These are phyloP conservation scores for Ondatra zibethicus DNA, from an alignment of 2,113 vertebrate species.

Conservation along the genomic window DNA sequence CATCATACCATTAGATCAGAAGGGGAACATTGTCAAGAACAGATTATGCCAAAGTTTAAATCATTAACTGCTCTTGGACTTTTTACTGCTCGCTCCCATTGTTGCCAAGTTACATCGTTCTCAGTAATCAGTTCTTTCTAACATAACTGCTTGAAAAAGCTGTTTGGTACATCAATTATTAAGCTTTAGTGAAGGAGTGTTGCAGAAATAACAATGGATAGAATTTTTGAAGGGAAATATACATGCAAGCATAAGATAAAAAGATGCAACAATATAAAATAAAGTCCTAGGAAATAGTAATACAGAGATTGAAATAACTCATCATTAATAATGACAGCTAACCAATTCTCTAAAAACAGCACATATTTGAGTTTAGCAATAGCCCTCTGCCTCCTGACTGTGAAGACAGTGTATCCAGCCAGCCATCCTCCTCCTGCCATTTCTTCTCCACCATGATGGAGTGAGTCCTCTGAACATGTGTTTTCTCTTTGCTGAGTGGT, in stretches of 20 bases:
- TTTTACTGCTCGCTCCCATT: not conserved
- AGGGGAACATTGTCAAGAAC: not conserved
- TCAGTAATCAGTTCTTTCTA: not conserved
- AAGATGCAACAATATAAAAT: not conserved
- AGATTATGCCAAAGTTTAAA: not conserved
- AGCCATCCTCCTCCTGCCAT: not conserved
- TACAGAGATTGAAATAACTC: not conserved
- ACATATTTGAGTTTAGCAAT: not conserved
- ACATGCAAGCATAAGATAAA: not conserved
- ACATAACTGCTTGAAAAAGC: not conserved
- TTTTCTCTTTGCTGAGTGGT: not conserved
- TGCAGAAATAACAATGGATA: not conserved
- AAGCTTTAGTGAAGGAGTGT: not conserved
- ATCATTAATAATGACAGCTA: not conserved
- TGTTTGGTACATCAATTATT: not conserved
- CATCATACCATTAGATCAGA: not conserved
- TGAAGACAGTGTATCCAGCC: not conserved
- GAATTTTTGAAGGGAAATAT: not conserved
- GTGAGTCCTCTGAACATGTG: not conserved
- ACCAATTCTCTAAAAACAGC: not conserved
- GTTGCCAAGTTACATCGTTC: not conserved
- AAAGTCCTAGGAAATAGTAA: constrained; percentile 11
- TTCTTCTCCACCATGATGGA: not conserved
- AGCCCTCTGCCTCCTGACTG: not conserved
- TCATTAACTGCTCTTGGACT: not conserved